phyloP scores from a whole-genome alignment of 2,888 invertebrate species.

The Gari tellinella region DNA sequence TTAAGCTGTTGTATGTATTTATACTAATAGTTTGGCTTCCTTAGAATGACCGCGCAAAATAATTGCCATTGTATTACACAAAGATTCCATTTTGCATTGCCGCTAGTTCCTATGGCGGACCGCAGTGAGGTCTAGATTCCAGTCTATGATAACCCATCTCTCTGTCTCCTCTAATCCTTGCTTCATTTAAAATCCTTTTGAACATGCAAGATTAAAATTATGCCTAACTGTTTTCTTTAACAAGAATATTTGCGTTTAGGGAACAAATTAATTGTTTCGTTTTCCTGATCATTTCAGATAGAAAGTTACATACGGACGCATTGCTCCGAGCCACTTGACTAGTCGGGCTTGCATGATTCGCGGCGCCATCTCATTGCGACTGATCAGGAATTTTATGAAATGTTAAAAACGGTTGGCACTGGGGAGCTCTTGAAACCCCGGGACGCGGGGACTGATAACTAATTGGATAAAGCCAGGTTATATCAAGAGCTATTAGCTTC shows the following conservation, averaged over 20 bases:
- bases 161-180: too few species aligned
- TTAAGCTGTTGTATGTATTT: too few species aligned
- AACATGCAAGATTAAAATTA: constrained; percentile 56
- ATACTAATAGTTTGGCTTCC: too few species aligned
- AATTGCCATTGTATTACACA: too few species aligned
- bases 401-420: constrained; percentile 44
- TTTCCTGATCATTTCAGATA: constrained; percentile 45
- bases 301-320: constrained; percentile 45
- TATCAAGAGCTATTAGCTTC: constrained; percentile 56
- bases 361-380: constrained; percentile 48
- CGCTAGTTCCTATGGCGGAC: too few species aligned
- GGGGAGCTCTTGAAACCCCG: constrained; percentile 36
- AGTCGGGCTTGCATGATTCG: constrained; percentile 42
- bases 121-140: too few species aligned
- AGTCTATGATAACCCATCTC: too few species aligned
- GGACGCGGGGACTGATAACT: constrained; percentile 47
- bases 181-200: constrained; percentile 54
- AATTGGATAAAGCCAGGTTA: constrained; percentile 58
- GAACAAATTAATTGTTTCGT: constrained; percentile 53
- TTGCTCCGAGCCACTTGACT: constrained; percentile 42
- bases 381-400: constrained; percentile 29
- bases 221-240: constrained; percentile 37
- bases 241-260: constrained; percentile 42
- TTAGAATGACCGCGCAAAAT: too few species aligned
- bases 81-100: too few species aligned